Base-by-base conservation (phyloP, 2,797 vertebrate species). In the Manis crassicaudata region DNA sequence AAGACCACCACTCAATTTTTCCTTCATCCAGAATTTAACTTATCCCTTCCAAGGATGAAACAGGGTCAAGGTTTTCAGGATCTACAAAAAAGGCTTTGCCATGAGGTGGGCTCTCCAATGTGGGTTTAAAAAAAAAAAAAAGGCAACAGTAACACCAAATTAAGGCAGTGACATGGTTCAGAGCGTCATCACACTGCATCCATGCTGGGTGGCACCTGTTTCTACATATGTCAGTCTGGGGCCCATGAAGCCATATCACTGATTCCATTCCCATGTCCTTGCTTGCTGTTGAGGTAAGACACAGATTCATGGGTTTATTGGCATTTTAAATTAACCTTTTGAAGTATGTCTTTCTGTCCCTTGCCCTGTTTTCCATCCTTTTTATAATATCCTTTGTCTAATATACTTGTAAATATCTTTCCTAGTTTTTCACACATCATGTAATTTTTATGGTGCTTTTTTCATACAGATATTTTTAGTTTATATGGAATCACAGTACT, bases 261-360 rank as follows among this genome's bases (percentile, higher is more conserved):
- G 32, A 65, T 23, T n/a, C 32, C 9, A 65, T 21, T 56, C 13
- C 21, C 2, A 2, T 3, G 12, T 1, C 17, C 8, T 75, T 43
- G 10, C 14, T 58, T 27, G 1, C 20, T 56, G 8, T 12, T 40
- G 23, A 56, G 84, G 40, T 7, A 81, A 63, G n/a, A 43, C 18
- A 12, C 7, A 7, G 43, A 63, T 87, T 46, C 32, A 27, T 52
- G 46, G 11, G 16, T 58, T 35, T 50, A 18, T 10, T 40, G 50
- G 25, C n/a, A 92, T 92, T 94, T 88, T 27, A 60, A 52, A 65
- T 84, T 88, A 20, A 17, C 43, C 73, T 93, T 93, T 85, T 40
- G 27, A 92, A 80, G 58, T 76, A 40, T 7, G 27, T 75, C 43
- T 43, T 92, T 75, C 37, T 14, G 37, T 86, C 14, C 27, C 88